Conservation (phyloP, 2,888 invertebrate genomes). For the Drosophila pegasa region DNA sequence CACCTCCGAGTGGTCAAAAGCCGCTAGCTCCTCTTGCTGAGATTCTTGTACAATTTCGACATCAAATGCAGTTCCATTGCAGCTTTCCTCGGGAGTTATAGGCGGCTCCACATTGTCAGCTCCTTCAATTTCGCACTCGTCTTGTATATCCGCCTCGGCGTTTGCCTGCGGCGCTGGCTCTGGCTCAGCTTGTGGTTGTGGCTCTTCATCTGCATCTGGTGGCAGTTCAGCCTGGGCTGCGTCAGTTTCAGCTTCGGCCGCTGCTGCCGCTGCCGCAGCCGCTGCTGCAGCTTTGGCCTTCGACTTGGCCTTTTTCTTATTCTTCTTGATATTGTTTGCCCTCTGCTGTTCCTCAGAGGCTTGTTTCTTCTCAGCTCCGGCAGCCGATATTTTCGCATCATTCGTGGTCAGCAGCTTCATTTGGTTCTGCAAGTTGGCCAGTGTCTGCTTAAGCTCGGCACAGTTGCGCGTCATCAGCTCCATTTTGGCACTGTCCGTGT, state of each 20-base stretch:
- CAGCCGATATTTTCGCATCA: slow-evolving; percentile 52
- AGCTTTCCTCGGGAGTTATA: slow-evolving; percentile 27
- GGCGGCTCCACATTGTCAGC: slow-evolving; percentile 21
- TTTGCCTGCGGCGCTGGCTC: background rate
- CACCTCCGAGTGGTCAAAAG: slow-evolving; percentile 44
- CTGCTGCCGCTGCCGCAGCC: slow-evolving; percentile 37
- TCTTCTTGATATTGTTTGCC: slow-evolving; percentile 64
- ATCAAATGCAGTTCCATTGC: slow-evolving; percentile 12
- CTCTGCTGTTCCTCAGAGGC: slow-evolving; percentile 54
- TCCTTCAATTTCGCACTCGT: background rate
- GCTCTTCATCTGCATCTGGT: background rate
- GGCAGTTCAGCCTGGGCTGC: slow-evolving; percentile 11
- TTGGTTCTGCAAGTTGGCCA: slow-evolving; percentile 87
- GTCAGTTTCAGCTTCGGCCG: slow-evolving; percentile 7
- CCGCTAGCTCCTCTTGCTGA: background rate
- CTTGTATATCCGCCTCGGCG: background rate
- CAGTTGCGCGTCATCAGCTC: slow-evolving; percentile 88
- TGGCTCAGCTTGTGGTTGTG: background rate
- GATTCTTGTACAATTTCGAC: slow-evolving; percentile 24
- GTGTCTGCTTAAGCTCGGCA: slow-evolving; percentile 87
- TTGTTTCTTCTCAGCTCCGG: slow-evolving; percentile 46
- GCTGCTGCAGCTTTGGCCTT: slow-evolving; percentile 74
- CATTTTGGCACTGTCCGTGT: slow-evolving; percentile 85
- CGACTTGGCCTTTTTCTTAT: slow-evolving; percentile 73
- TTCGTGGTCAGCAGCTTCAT: slow-evolving; percentile 83